A percentile compares a stretch with the other conserved stretches of the same genome.
Conservation (phyloP, 2,113 vertebrate species). For the Chloebia gouldiae region DNA sequence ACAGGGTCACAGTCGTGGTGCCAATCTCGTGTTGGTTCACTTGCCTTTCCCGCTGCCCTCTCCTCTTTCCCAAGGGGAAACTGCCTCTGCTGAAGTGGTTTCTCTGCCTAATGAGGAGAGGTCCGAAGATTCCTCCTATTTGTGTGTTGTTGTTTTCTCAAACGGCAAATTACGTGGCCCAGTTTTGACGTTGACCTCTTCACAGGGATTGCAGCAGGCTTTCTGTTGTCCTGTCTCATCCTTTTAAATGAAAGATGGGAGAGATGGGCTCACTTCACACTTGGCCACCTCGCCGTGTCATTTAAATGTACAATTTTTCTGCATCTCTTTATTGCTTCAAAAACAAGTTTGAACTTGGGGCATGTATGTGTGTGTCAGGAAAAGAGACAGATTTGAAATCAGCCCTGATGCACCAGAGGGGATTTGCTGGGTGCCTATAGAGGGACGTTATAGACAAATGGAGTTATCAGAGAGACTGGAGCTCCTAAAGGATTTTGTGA, state of each 20-base stretch:
- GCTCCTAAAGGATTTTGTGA: constrained; percentile 35
- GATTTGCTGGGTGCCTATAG: constrained; percentile 12
- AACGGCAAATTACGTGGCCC: constrained; percentile 24
- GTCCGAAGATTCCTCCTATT: constrained; percentile 19
- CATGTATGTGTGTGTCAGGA: constrained; percentile 39
- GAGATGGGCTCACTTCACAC: constrained; percentile 56
- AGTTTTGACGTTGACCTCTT: constrained; percentile 40
- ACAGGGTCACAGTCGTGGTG: neutral
- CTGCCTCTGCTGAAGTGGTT: constrained; percentile 14
- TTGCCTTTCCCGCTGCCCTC: constrained; percentile 27
- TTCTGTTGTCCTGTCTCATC: constrained; percentile 58
- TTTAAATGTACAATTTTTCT: constrained; percentile 56
- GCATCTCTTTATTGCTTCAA: constrained; percentile 65
- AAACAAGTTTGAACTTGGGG: constrained; percentile 61
- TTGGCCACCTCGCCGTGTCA: constrained; percentile 56
- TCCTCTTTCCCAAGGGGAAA: constrained; percentile 36
- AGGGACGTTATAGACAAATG: constrained; percentile 45
- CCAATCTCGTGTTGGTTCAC: constrained; percentile 32
- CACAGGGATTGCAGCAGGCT: constrained; percentile 24
- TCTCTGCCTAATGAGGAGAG: constrained; percentile 52
- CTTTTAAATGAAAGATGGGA: constrained; percentile 52
- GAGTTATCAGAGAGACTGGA: neutral
- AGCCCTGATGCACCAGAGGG: constrained; percentile 35
- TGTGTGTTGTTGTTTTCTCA: constrained; percentile 55
- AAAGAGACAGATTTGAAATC: constrained; percentile 47